Conservation (phyloP, 2,113 vertebrate genomes). For the Taurulus bubalis region DNA sequence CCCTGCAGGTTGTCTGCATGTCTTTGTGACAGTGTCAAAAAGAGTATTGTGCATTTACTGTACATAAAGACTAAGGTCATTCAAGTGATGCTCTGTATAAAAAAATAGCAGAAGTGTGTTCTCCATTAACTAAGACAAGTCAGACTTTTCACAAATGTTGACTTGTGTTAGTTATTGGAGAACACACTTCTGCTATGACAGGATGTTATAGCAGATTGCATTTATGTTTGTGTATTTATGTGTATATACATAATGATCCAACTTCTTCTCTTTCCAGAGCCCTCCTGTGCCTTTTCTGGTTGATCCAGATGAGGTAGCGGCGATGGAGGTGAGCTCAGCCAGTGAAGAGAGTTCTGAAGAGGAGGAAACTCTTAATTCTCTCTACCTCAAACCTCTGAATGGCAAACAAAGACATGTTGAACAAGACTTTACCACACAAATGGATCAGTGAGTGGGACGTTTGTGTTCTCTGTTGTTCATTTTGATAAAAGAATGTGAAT, state of each 20-base stretch:
- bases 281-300: constrained; percentile 24
- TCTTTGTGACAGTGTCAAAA: background rate
- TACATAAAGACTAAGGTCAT: background rate
- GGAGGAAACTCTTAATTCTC: constrained; percentile 25
- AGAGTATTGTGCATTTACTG: background rate
- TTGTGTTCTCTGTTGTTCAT: background rate
- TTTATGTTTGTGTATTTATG: too few species aligned
- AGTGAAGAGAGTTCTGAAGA: constrained; percentile 59
- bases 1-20: background rate
- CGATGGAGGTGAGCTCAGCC: constrained; percentile 57
- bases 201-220: too few species aligned
- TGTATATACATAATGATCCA: too few species aligned
- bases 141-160: too few species aligned
- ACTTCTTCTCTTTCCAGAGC: constrained; percentile 48
- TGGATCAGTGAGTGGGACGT: constrained; percentile 83
- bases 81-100: background rate
- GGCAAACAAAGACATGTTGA: constrained; percentile 69
- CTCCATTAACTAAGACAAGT: too few species aligned
- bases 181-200: too few species aligned
- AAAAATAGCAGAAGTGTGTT: too few species aligned
- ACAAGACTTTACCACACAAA: constrained; percentile 72
- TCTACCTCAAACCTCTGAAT: constrained; percentile 54
- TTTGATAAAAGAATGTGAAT: background rate
- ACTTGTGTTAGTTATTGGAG: too few species aligned
- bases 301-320: background rate